phyloP scores from a whole-genome alignment of 2,888 invertebrate genomes.

The Phania funesta region DNA sequence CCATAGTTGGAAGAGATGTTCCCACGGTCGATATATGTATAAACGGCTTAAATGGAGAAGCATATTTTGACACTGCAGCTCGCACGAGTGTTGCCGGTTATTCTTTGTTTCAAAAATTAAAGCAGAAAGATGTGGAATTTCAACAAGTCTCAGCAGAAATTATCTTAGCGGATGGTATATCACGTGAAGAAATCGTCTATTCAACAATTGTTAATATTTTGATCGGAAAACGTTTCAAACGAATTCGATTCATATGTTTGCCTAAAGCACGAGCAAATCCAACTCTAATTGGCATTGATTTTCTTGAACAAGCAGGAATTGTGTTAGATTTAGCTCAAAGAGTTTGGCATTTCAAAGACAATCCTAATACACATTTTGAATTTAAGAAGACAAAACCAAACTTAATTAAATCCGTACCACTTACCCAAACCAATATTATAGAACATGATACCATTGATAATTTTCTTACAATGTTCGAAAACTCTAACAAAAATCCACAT shows the following conservation, averaged over 20 bases:
- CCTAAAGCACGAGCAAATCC: too few species aligned
- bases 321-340: not conserved
- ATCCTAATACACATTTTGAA: not conserved
- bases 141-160: too few species aligned
- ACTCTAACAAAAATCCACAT: not conserved
- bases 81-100: not conserved
- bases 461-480: slow-evolving; percentile 35
- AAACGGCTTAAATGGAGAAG: not conserved
- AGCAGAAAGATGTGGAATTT: too few species aligned
- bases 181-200: not conserved
- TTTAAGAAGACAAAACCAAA: not conserved
- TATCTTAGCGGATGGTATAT: too few species aligned
- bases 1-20: not conserved
- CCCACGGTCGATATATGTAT: not conserved
- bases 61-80: not conserved
- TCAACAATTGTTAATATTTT: not conserved
- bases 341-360: not conserved
- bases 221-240: not conserved
- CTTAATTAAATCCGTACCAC: not conserved
- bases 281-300: not conserved
- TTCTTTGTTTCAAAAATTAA: not conserved
- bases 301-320: not conserved
- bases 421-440: not conserved
- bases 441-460: not conserved
- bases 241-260: not conserved